Evolutionary conservation across 2,113 vertebrate species (phyloP).

Genomic region (Thamnaconus septentrionalis): DNA sequence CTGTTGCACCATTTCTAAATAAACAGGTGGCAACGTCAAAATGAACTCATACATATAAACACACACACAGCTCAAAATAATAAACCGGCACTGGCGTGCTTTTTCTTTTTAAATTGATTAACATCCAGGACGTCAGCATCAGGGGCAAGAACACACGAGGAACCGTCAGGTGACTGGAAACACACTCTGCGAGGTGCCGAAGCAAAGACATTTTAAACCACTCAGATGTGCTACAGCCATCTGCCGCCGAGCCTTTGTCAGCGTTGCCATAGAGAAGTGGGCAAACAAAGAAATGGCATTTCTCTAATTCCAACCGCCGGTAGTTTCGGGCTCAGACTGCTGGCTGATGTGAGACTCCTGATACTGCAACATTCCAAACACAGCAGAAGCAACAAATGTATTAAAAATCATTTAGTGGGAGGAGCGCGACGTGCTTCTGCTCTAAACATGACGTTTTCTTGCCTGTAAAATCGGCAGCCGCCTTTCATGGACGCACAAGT

Average conservation of each 20-base stretch:
- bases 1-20: too few species aligned
- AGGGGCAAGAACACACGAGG: background rate
- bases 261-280: constrained; percentile 51
- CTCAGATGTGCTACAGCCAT: constrained; percentile 37
- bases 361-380: constrained; percentile 3
- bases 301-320: constrained; percentile 29
- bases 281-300: constrained; percentile 65
- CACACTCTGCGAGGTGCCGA: background rate
- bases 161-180: constrained; percentile 2
- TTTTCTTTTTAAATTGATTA: too few species aligned
- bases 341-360: background rate
- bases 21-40: too few species aligned
- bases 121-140: too few species aligned
- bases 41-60: too few species aligned
- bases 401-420: background rate
- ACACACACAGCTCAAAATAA: too few species aligned
- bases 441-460: background rate
- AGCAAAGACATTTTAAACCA: constrained; percentile 12
- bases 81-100: too few species aligned
- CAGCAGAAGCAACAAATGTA: too few species aligned
- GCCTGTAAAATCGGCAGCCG: constrained; percentile 1
- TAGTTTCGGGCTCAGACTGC: background rate
- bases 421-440: background rate
- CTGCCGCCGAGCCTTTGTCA: constrained; percentile 53
- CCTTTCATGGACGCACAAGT: constrained; percentile 22